phyloP scores from a whole-genome alignment of 2,888 invertebrate genomes.

The Incurvaria masculella region DNA sequence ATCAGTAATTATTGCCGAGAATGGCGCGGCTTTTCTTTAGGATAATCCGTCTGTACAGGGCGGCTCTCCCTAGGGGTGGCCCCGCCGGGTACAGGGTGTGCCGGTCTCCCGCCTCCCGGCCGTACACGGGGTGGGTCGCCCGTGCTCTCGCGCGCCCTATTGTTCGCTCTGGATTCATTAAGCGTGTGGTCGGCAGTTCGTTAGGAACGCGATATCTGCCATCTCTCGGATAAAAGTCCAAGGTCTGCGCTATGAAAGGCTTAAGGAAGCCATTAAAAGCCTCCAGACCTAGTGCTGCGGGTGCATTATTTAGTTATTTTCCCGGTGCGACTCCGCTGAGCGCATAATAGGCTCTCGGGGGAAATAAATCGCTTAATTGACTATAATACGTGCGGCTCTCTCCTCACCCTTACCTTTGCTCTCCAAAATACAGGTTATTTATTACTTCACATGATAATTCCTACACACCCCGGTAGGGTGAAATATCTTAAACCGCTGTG shows the following conservation, averaged over 20 bases:
- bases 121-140: neutral
- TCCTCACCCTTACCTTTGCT: too few species aligned
- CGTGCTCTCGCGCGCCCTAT: constrained; percentile 3
- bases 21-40: neutral
- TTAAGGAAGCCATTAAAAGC: constrained; percentile 1
- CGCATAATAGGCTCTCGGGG: too few species aligned
- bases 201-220: constrained; percentile 16
- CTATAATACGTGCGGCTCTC: too few species aligned
- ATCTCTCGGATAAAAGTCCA: constrained; percentile 8
- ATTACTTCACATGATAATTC: too few species aligned
- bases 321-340: too few species aligned
- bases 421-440: too few species aligned
- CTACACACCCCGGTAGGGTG: too few species aligned
- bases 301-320: neutral
- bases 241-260: constrained; percentile 6
- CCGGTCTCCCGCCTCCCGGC: neutral
- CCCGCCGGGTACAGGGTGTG: neutral
- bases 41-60: neutral
- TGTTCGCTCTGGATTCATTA: constrained; percentile 16
- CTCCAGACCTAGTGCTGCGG: neutral
- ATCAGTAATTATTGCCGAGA: neutral
- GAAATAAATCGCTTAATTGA: too few species aligned
- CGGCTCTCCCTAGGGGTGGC: too few species aligned
- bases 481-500: too few species aligned
- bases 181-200: constrained; percentile 17